phyloP scores from a whole-genome alignment of 2,888 invertebrate genomes.

The Parnassius glacialis region DNA sequence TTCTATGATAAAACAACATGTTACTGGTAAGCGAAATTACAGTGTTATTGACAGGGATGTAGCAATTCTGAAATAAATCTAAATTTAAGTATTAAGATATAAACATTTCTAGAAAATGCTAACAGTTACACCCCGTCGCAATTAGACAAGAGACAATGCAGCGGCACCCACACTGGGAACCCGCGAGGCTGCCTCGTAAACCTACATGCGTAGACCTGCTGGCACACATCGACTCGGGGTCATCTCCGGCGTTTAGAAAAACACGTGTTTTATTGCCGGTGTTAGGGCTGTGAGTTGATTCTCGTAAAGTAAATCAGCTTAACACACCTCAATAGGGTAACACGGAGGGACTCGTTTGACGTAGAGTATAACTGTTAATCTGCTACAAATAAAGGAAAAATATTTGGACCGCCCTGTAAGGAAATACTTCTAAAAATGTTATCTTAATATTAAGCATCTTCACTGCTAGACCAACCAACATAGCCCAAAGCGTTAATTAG shows the following conservation, averaged over 20 bases:
- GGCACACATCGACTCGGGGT: conserved; percentile 55
- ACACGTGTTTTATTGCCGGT: conserved; percentile 30
- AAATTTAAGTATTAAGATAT: no score
- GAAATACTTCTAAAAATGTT: no score
- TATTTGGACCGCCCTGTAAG: not conserved
- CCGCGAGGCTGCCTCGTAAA: conserved; percentile 55
- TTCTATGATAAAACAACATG: no score
- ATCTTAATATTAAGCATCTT: no score
- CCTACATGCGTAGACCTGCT: conserved; percentile 68
- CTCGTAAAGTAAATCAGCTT: conserved; percentile 15
- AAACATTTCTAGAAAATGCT: conserved; percentile 49
- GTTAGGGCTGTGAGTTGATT: conserved; percentile 15
- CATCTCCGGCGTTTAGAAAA: conserved; percentile 37
- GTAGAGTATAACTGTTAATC: conserved; percentile 1
- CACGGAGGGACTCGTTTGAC: conserved; percentile 2
- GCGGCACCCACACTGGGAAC: conserved; percentile 54
- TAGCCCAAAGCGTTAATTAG: no score
- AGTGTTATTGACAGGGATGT: no score
- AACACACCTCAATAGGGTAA: conserved; percentile 10
- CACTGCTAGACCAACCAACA: no score
- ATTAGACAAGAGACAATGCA: conserved; percentile 51
- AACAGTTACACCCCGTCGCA: conserved; percentile 45
- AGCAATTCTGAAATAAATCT: no score
- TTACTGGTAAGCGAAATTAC: no score
- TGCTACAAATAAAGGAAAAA: not conserved